A percentile compares a stretch with the other conserved stretches of the same genome.
These are phyloP conservation scores for Acheta domesticus DNA, from an alignment of 2,888 invertebrate genomes.

Conservation along the genomic window DNA sequence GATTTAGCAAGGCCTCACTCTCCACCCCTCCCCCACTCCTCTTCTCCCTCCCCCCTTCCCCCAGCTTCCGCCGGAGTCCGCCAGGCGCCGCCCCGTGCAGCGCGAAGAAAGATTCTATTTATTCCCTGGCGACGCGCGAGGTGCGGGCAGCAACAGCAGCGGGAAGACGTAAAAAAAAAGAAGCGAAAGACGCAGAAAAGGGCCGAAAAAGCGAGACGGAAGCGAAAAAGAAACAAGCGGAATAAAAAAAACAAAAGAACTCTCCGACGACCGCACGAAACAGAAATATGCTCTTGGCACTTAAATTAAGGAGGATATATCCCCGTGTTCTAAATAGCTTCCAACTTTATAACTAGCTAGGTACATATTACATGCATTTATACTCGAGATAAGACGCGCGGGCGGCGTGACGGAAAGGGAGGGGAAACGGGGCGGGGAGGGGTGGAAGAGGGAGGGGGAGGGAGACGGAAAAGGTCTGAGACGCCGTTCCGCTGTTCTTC, in stretches of 20 bases:
- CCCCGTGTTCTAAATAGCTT: constrained; percentile 18
- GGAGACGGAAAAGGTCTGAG: neutral
- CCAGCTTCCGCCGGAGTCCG: neutral
- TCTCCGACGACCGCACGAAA: constrained; percentile 4
- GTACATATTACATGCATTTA: constrained; percentile 18
- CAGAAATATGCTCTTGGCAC: constrained; percentile 18
- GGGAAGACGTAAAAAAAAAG: too few species aligned
- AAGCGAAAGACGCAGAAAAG: neutral
- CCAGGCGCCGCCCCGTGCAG: too few species aligned
- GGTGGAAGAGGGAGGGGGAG: neutral
- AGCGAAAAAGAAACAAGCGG: neutral
- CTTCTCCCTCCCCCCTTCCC: neutral
- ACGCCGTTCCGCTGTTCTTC: neutral
- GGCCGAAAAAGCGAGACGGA: neutral
- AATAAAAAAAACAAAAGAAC: constrained; percentile 18
- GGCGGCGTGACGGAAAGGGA: neutral
- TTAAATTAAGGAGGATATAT: constrained; percentile 18
- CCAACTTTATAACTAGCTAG: constrained; percentile 10
- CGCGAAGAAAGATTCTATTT: too few species aligned
- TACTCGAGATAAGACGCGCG: neutral
- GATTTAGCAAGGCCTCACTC: neutral
- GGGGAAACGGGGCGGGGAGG: neutral
- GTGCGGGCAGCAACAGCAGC: too few species aligned
- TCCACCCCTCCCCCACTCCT: neutral
- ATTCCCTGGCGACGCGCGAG: too few species aligned